Evolutionary conservation across 2,797 vertebrate genomes (phyloP).

Genomic region (Gobionotothen gibberifrons): DNA sequence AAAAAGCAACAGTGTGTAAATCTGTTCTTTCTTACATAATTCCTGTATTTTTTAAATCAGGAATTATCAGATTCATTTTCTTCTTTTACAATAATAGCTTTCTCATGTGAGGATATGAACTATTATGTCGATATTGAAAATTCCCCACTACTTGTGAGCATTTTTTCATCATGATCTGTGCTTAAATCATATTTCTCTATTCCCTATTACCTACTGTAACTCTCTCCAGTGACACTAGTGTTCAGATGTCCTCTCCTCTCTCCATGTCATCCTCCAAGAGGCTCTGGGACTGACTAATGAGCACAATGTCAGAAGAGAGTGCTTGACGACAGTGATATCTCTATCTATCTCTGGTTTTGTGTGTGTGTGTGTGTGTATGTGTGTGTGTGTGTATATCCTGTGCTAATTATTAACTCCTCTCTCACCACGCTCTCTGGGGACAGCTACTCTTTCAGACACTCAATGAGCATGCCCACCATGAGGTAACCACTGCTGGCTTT

Average conservation of each 20-base stretch:
- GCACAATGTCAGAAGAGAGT: conserved; percentile 2
- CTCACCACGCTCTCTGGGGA: conserved; percentile 82
- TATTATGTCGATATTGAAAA: too few species aligned
- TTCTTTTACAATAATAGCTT: too few species aligned
- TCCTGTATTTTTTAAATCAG: too few species aligned
- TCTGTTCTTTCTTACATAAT: too few species aligned
- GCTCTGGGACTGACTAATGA: background rate
- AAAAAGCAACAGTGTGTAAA: too few species aligned
- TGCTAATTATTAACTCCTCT: conserved; percentile 80
- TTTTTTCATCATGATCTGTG: too few species aligned
- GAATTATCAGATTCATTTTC: too few species aligned
- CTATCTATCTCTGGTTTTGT: background rate
- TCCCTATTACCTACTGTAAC: background rate
- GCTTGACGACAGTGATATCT: background rate
- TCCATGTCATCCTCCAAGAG: background rate
- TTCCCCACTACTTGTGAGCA: too few species aligned
- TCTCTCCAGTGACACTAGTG: background rate
- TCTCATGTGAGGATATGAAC: too few species aligned
- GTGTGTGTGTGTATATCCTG: conserved; percentile 29
- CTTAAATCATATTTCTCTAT: too few species aligned
- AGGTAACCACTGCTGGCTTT: conserved; percentile 86
- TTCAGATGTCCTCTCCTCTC: background rate
- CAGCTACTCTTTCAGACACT: conserved; percentile 96
- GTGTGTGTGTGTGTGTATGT: conserved; percentile 20
- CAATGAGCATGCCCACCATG: conserved; percentile 98